Evolutionary conservation across 2,888 invertebrate species (phyloP), one percentile per base, ranked within the genome.

Genomic region (Philopedon plagiatum): DNA sequence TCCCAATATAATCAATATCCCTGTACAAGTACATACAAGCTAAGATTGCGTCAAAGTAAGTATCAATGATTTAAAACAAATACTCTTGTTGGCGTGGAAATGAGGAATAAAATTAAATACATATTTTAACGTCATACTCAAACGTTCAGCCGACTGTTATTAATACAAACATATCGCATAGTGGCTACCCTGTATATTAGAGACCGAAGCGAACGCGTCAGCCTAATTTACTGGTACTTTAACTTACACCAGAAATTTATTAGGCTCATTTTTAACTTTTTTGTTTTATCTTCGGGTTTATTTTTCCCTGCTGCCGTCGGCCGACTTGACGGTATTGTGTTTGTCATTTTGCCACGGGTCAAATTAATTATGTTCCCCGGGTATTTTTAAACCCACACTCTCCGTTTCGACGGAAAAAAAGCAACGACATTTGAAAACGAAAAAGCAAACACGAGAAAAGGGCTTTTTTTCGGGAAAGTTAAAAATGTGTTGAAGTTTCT

Each of bases 181-280:
- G 54, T n/a, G 18, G 7, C 61, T 21, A 49, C 67, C 54, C 67
- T 39, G 67, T 67, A 61, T 61, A 49, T 46, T 21, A 29, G 29
- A 18, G 34, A 54, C 51, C 32, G 46, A 19, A 34, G 15, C 13
- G 44, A 41, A 44, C 58, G 51, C 49, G 63, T 51, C 64, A 49
- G 51, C 54, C 74, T 74, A 74, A 74, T 74, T 74, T 71, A 74
- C 74, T 71, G 74, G 70, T 68, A 71, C 71, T 74, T 74, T 71
- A 74, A 71, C 67, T 74, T 67, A 74, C 74, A 74, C 62, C 62
- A 41, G 49, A 67, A 68, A 74, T 74, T 74, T 74, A 74, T 74
- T 74, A 74, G 74, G 71, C 70, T 49, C 57, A 71, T 74, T 74
- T 74, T 74, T 74, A 66, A 62, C 63, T 61, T 66, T 70, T 66